phyloP scores from a whole-genome alignment of 2,888 invertebrate species.

The Drosophila glabriapex region DNA sequence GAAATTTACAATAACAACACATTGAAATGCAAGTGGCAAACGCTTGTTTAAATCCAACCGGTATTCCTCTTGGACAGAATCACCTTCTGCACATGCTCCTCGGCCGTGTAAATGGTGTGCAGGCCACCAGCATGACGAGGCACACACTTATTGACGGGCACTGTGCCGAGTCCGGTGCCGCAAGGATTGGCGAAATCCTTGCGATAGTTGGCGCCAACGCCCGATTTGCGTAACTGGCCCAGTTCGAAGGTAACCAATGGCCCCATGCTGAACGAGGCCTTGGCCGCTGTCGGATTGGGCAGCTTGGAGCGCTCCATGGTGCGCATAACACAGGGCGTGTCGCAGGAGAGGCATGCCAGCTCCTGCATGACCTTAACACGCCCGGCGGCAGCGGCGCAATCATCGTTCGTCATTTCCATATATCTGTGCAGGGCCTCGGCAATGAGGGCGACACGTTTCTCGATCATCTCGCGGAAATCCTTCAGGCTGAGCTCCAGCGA shows the following conservation, averaged over 20 bases:
- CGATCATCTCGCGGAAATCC: constrained; percentile 89
- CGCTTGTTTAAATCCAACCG: constrained; percentile 56
- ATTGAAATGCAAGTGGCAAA: not conserved
- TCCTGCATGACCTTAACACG: constrained; percentile 89
- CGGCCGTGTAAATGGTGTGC: constrained; percentile 90
- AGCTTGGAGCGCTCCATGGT: constrained; percentile 86
- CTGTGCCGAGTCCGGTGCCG: constrained; percentile 50
- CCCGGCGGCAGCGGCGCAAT: constrained; percentile 90
- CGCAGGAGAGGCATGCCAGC: constrained; percentile 92
- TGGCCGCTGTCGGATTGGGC: constrained; percentile 86
- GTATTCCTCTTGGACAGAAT: constrained; percentile 66
- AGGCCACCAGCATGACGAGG: constrained; percentile 92
- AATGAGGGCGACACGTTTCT: constrained; percentile 83
- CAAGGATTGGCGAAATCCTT: constrained; percentile 77
- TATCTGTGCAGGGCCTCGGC: constrained; percentile 76
- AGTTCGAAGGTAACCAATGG: constrained; percentile 91
- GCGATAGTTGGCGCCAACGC: constrained; percentile 80
- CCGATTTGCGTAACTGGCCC: constrained; percentile 86
- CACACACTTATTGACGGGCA: constrained; percentile 66
- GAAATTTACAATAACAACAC: too few relatives aligned
- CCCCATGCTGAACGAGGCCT: constrained; percentile 88
- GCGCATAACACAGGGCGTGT: constrained; percentile 90
- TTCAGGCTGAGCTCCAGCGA: constrained; percentile 88
- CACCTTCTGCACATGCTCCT: constrained; percentile 87
- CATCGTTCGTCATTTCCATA: constrained; percentile 81